A percentile compares a stretch with the other conserved stretches of the same genome.
Conservation (phyloP, 2,797 vertebrate genomes). For the Acipenser oxyrinchus region DNA sequence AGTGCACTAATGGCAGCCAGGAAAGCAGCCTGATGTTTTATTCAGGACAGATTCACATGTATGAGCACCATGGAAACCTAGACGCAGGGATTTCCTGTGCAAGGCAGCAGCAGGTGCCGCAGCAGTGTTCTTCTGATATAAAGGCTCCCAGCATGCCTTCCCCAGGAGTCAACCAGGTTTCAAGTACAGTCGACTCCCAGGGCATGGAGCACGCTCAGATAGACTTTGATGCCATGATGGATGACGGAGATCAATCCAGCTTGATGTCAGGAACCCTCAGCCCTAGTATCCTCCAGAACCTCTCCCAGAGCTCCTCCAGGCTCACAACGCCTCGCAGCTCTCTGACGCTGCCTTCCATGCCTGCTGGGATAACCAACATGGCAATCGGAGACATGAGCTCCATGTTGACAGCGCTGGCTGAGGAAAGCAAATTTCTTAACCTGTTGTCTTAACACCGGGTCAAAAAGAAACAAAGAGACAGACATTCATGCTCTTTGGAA, state of each 20-base stretch:
- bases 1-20: conserved; percentile 37
- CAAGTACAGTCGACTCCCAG: conserved; percentile 86
- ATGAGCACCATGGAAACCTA: conserved; percentile 61
- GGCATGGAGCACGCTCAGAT: conserved; percentile 78
- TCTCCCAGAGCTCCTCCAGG: conserved; percentile 93
- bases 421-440: conserved; percentile 95
- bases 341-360: conserved; percentile 79
- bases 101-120: conserved; percentile 34
- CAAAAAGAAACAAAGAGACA: no score
- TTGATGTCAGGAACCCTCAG: conserved; percentile 90
- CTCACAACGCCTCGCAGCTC: conserved; percentile 96
- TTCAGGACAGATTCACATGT: conserved; percentile 84
- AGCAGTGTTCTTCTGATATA: conserved; percentile 36
- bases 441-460: conserved; percentile 76
- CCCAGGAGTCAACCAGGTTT: conserved; percentile 85
- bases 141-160: conserved; percentile 70
- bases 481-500: no score
- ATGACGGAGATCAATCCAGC: conserved; percentile 93
- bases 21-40: conserved; percentile 66
- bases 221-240: conserved; percentile 93
- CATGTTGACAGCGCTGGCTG: conserved; percentile 90
- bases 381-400: conserved; percentile 98
- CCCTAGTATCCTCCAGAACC: conserved; percentile 86
- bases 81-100: conserved; percentile 53
- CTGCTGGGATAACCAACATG: conserved; percentile 92